Base-by-base conservation (phyloP, 2,888 invertebrate species). In the Euproctis similis region DNA sequence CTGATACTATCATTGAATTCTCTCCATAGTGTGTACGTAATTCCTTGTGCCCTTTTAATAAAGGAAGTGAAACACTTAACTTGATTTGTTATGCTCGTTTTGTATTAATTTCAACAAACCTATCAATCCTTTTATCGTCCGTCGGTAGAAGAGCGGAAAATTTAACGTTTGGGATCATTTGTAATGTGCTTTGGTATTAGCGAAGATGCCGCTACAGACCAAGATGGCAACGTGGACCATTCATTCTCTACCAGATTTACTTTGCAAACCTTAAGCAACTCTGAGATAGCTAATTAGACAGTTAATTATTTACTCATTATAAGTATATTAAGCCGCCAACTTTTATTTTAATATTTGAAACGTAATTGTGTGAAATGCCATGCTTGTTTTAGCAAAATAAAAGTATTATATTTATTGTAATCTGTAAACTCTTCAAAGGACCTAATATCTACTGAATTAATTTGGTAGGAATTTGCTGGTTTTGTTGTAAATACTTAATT, bases 151-250 rank as follows among this genome's bases (percentile, higher is more conserved):
- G 53, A 54, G 39, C 48, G n/a, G n/a, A n/a, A n/a, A n/a, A n/a
- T n/a, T n/a, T n/a, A n/a, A n/a, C n/a, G n/a, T n/a, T n/a, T n/a
- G n/a, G 53, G 51, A 70, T 78, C 75, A 77, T 78, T 77, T 75
- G 76, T 76, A 71, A 67, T 65, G 67, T 70, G 69, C 68, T 76
- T 67, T 60, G 63, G 59, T 76, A 80, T 80, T 75, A 78, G 68
- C 64, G 59, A 53, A 49, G 53, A 50, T 44, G 42, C 54, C 45
- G 48, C 52, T 54, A 46, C 55, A 51, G 63, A 56, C 63, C 58
- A 76, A 76, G 76, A 73, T 78, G 72, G 58, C 59, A 61, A 59
- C 63, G 53, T 46, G 57, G 53, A 45, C 69, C 68, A 72, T 77
- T n/a, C n/a, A n/a, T n/a, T 76, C 73, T 62, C 60, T 51, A 53